Evolutionary conservation across 2,888 invertebrate genomes (phyloP).

Genomic region (Cepaea hortensis): DNA sequence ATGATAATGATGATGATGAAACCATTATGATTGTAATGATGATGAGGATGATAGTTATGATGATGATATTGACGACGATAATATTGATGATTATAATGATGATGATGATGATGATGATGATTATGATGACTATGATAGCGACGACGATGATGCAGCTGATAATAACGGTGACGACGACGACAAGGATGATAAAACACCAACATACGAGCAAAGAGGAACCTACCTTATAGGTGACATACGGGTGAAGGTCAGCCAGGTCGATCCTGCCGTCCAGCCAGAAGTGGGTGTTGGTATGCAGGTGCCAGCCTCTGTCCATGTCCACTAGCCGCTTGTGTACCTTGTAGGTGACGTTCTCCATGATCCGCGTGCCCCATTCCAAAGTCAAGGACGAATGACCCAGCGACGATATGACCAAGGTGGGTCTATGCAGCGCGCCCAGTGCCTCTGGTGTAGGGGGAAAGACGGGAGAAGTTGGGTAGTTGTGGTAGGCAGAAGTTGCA

Average conservation of each 20-base stretch:
- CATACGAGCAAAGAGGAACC: background rate
- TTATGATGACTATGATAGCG: no score
- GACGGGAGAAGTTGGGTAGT: background rate
- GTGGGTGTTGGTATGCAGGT: constrained; percentile 81
- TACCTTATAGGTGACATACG: constrained; percentile 93
- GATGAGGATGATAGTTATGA: no score
- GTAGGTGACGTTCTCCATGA: constrained; percentile 75
- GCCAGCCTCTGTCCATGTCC: constrained; percentile 83
- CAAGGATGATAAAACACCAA: no score
- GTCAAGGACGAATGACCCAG: constrained; percentile 86
- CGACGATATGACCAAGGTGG: constrained; percentile 87
- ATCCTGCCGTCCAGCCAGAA: constrained; percentile 55
- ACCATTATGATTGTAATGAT: no score
- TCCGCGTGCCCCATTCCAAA: constrained; percentile 84
- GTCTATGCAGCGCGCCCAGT: constrained; percentile 71
- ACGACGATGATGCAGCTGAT: no score
- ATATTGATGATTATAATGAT: no score
- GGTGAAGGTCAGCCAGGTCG: constrained; percentile 86
- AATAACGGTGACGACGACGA: no score
- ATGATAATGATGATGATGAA: no score
- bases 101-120: no score
- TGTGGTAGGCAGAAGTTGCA: no score
- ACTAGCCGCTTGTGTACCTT: constrained; percentile 85
- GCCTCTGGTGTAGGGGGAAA: constrained; percentile 26
- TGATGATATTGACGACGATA: no score